Evolutionary conservation across 1,140 invertebrate species (phyloP), one percentile per base, ranked within the genome.

Genomic region (Adoxophyes honmai): DNA sequence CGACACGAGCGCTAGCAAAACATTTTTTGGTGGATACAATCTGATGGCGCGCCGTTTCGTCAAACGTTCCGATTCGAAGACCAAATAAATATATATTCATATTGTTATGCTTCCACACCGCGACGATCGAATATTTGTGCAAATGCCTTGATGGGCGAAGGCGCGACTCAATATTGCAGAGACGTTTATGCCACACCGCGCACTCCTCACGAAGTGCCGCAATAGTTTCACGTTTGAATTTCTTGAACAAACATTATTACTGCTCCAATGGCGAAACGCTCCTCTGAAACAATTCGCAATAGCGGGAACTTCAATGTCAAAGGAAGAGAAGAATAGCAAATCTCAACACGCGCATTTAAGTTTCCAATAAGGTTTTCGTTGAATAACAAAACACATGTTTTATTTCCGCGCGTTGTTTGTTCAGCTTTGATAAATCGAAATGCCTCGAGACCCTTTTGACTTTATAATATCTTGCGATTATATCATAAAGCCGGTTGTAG

Each of bases 161-260:
- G 51, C 48, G 44, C 51, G 56, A 38, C 53, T 70, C 70, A 73
- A 70, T 73, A 73, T 71, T 64, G 66, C 61, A 54, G 55, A 64
- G 59, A 73, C 68, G 66, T 68, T 71, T 66, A 64, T 70, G 64
- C 68, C 60, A 55, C 64, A 65, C 48, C 64, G 67, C 68, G 35
- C 57, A 51, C 57, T 66, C 68, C 59, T 71, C 62, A 68, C 66
- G 56, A 52, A 70, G 57, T 69, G 57, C 64, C 69, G 71, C 74
- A 81, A 85, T 79, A 81, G 79, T 81, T 85, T 77, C 74, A 64
- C 78, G 74, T 82, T 79, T 78, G 79, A 75, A 81, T 85, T 81
- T 84, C 74, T 77, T 72, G 75, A 76, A 75, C 74, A 82, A 82
- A 79, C 76, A 76, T 77, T 81, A 84, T 84, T 84, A 81, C 75